Conservation (phyloP, 2,888 invertebrate genomes). For the Drosophila neonasuta region DNA sequence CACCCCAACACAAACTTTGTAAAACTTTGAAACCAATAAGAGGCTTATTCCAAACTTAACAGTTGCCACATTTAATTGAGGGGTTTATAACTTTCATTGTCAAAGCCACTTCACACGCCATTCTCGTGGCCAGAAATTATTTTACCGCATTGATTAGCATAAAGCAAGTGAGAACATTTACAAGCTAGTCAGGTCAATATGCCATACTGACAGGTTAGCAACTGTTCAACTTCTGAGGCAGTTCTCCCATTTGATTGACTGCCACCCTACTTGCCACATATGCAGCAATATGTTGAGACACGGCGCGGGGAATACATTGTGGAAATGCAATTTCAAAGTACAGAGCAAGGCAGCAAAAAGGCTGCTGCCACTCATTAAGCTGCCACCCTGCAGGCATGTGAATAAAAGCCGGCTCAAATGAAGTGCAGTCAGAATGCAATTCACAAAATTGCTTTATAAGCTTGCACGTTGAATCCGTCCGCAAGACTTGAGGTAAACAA, state of each 20-base stretch:
- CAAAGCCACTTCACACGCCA: background rate
- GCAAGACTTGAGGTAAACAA: constrained; percentile 19
- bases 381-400: constrained; percentile 33
- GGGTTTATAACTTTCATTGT: constrained; percentile 7
- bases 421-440: constrained; percentile 41
- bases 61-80: background rate
- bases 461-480: constrained; percentile 4
- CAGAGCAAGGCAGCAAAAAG: background rate
- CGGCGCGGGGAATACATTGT: constrained; percentile 8
- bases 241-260: background rate
- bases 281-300: background rate
- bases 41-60: constrained; percentile 18
- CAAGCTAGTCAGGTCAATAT: background rate
- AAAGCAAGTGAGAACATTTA: background rate
- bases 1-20: constrained; percentile 13
- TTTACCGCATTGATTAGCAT: background rate
- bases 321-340: constrained; percentile 34
- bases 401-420: constrained; percentile 37
- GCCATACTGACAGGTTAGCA: background rate
- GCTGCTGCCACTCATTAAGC: constrained; percentile 41
- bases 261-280: constrained; percentile 2
- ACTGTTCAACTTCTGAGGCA: background rate
- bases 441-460: constrained; percentile 59
- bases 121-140: background rate
- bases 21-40: constrained; percentile 24